phyloP scores from a whole-genome alignment of 2,888 invertebrate genomes.

The Harpalus rubripes region DNA sequence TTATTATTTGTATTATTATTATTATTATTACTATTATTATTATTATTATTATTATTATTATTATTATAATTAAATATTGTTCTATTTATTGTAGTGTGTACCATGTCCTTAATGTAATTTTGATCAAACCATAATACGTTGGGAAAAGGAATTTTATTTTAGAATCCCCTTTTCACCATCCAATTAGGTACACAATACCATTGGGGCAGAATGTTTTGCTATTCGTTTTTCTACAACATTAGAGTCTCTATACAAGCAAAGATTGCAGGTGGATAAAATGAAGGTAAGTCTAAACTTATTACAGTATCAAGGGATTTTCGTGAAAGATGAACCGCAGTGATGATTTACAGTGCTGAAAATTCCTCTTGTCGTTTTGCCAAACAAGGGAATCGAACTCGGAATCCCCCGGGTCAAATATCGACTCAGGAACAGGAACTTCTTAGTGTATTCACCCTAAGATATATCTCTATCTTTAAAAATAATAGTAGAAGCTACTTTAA shows the following conservation, averaged over 20 bases:
- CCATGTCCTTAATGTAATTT: too few species aligned
- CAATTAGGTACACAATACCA: background rate
- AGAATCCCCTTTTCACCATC: background rate
- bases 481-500: background rate
- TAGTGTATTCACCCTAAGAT: background rate
- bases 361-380: constrained; percentile 47
- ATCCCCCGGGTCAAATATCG: constrained; percentile 42
- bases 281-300: constrained; percentile 30
- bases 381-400: constrained; percentile 30
- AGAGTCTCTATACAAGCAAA: background rate
- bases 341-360: constrained; percentile 35
- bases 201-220: background rate
- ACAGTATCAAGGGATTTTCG: constrained; percentile 13
- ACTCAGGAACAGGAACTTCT: background rate
- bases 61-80: too few species aligned
- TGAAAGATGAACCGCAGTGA: constrained; percentile 24
- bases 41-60: too few species aligned
- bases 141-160: background rate
- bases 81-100: too few species aligned
- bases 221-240: background rate
- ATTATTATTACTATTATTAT: too few species aligned
- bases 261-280: constrained; percentile 14
- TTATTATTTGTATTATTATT: too few species aligned
- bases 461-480: constrained; percentile 5
- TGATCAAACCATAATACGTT: too few species aligned